A percentile compares a stretch with the other conserved stretches of the same genome.
phyloP scores from a whole-genome alignment of 2,888 invertebrate species.

The Buathra laborator region DNA sequence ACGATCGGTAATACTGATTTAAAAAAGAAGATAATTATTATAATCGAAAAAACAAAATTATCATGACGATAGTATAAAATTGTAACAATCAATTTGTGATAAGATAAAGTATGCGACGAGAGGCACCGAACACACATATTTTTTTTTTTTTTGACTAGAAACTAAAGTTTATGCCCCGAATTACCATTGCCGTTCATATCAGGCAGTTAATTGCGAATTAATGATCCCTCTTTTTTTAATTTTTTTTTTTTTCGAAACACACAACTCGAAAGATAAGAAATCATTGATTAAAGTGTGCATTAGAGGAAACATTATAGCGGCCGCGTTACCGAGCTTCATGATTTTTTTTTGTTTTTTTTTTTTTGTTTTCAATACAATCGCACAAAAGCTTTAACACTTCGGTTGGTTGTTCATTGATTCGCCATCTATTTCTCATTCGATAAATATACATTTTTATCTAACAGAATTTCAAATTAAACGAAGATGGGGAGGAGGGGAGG shows the following conservation, averaged over 20 bases:
- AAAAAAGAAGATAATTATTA: conserved; percentile 36
- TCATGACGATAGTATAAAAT: conserved; percentile 55
- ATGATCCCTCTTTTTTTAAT: conserved; percentile 6
- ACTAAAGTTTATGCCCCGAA: conserved; percentile 40
- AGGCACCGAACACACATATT: conserved; percentile 56
- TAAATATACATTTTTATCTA: not conserved
- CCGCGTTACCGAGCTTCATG: conserved; percentile 1
- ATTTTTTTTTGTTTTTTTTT: not conserved
- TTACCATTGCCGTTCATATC: conserved; percentile 18
- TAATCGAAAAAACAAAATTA: conserved; percentile 34
- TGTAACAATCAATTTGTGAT: conserved; percentile 54
- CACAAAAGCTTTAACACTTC: not conserved
- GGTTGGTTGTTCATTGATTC: not conserved
- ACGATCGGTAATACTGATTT: conserved; percentile 62
- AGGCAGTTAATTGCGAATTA: conserved; percentile 43
- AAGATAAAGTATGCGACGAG: conserved; percentile 22
- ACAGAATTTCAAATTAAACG: conserved; percentile 1
- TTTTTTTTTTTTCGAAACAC: not conserved
- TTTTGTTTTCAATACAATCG: not conserved
- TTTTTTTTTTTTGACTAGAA: conserved; percentile 59
- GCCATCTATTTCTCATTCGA: conserved; percentile 1
- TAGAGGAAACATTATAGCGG: conserved; percentile 7
- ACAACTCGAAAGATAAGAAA: conserved; percentile 3
- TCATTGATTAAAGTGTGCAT: conserved; percentile 32
- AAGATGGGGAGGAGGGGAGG: not conserved